Percentiles rank a stretch among this genome's conserved stretches.
These are phyloP conservation scores for Ruditapes philippinarum DNA, from an alignment of 1,140 invertebrate genomes.

Conservation along the genomic window DNA sequence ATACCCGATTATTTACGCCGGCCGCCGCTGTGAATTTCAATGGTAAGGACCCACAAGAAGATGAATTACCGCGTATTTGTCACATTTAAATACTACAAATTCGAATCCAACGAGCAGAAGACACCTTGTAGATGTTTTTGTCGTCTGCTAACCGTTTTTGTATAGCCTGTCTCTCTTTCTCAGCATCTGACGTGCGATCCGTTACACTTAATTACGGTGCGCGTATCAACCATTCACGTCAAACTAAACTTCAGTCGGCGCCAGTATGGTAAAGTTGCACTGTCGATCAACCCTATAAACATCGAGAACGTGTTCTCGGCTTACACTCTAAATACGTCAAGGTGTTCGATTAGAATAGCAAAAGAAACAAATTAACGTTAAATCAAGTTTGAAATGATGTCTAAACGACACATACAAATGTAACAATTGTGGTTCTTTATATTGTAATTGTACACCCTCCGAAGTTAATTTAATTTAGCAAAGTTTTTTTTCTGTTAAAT, in stretches of 20 bases:
- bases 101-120: conserved; percentile 22
- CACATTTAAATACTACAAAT: conserved; percentile 60
- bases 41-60: conserved; percentile 17
- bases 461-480: no score
- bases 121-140: conserved; percentile 55
- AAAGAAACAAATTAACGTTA: conserved; percentile 51
- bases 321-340: conserved; percentile 36
- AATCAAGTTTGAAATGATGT: conserved; percentile 29
- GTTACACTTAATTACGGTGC: conserved; percentile 45
- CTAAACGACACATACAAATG: background rate
- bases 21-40: conserved; percentile 42
- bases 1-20: conserved; percentile 49
- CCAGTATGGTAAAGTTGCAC: background rate
- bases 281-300: conserved; percentile 21
- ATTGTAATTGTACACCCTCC: no score
- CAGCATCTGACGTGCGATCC: conserved; percentile 23
- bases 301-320: background rate
- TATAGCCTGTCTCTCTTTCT: conserved; percentile 20
- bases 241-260: conserved; percentile 31
- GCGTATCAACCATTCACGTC: background rate
- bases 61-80: conserved; percentile 60
- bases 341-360: background rate
- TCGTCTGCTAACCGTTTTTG: conserved; percentile 38
- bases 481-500: no score
- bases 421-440: background rate